Evolutionary conservation across 2,797 vertebrate genomes (phyloP), one percentile per base, ranked within the genome.

Genomic region (Acrocephalus scirpaceus): DNA sequence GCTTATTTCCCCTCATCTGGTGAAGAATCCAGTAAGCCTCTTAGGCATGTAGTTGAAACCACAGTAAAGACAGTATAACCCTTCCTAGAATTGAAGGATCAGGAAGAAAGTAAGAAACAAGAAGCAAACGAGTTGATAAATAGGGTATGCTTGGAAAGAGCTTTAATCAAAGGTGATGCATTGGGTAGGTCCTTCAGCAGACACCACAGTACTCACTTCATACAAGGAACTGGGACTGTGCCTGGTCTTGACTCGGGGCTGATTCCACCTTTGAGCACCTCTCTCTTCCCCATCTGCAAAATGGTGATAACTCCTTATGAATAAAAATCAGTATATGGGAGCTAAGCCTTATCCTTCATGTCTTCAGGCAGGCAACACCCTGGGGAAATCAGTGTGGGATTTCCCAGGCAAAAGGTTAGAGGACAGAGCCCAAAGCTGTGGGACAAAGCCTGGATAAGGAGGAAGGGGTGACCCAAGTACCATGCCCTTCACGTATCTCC

Each of bases 1-100:
- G 77, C 82, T 93, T 97, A 92, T 77, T 94, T 94, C 58, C 16
- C 25, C 38, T 93, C 85, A 92, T 94, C 90, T 91, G 91, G 47
- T 71, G 62, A 95, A 88, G 81, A 93, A 95, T 83, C 40, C 77
- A 74, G 34, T 92, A 86, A 95, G 86, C 65, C 72, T 90, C 86
- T 96, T 66, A 51, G 61, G 83, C 65, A 77, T 3, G 2, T 45
- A 71, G 54, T 11, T 91, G 85, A 95, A 95, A 95, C 64, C 32
- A 61, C 30, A 73, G 34, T 79, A 88, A 95, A 76, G 70, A 71
- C 69, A 74, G 65, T 61, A 91, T 94, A 96, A 76, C 58, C 90
- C 54, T 86, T 84, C 50, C 61, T 47, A 50, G 80, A 94, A 95
- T 1, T 90, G 86, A 91, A 92, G 67, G 88, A 87, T 89, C 61